Percentiles rank a stretch among this genome's conserved stretches.
Conservation (phyloP, 2,113 vertebrate species). For the Cyanoliseus patagonus region DNA sequence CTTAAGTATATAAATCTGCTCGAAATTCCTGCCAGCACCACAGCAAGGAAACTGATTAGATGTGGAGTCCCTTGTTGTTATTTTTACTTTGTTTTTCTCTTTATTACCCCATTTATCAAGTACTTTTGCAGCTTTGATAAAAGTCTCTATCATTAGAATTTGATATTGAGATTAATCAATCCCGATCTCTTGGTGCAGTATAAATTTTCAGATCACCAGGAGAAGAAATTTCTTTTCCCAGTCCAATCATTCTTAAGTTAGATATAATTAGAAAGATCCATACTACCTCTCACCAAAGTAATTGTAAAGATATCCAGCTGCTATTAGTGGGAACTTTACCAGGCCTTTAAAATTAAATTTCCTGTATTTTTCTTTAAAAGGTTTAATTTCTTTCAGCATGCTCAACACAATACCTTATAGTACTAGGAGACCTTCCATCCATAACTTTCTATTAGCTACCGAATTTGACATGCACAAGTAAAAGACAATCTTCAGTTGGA, state of each 20-base stretch:
- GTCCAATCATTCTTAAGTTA: not conserved
- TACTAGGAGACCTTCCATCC: not conserved
- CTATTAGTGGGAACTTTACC: not conserved
- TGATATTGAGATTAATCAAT: not conserved
- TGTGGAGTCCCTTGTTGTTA: not conserved
- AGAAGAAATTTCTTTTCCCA: constrained; percentile 45
- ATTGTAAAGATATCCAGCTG: constrained; percentile 6
- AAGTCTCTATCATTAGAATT: not conserved
- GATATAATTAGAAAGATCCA: constrained; percentile 3
- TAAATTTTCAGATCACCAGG: not conserved
- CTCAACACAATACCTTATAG: not conserved
- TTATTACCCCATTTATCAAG: not conserved
- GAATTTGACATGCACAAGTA: not conserved
- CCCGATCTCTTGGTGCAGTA: not conserved
- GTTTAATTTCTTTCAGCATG: not conserved
- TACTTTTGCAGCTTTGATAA: constrained; percentile 1
- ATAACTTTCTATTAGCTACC: not conserved
- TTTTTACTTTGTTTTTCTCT: constrained; percentile 17
- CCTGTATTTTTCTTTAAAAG: not conserved
- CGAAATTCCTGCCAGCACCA: not conserved
- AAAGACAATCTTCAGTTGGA: not conserved
- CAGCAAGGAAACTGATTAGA: not conserved
- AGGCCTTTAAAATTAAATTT: not conserved
- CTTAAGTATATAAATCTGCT: not conserved
- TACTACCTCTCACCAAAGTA: not conserved